Evolutionary conservation across 2,888 invertebrate genomes (phyloP).

Genomic region (Platycheirus rosarum): DNA sequence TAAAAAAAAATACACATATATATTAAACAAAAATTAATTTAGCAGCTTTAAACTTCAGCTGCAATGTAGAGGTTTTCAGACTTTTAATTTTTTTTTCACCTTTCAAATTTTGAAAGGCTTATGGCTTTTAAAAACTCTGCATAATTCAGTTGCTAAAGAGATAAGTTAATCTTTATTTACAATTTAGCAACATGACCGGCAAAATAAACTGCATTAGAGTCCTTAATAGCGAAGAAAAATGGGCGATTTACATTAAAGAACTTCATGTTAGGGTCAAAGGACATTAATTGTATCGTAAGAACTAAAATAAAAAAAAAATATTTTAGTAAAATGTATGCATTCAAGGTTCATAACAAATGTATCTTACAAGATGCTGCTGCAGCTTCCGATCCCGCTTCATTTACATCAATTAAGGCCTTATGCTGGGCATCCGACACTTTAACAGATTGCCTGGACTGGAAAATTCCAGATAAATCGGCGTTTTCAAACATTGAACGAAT

Average conservation of each 20-base stretch:
- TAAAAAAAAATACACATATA: too few species aligned
- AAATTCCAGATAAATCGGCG: conserved; percentile 88
- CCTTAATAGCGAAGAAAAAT: conserved; percentile 78
- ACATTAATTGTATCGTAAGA: conserved; percentile 78
- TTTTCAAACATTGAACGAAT: conserved; percentile 86
- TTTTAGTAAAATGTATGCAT: conserved; percentile 13
- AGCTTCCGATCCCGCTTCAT: conserved; percentile 94
- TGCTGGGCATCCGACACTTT: conserved; percentile 89
- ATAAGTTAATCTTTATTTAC: conserved; percentile 73
- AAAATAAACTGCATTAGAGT: conserved; percentile 76
- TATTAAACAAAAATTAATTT: too few species aligned
- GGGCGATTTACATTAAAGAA: conserved; percentile 79
- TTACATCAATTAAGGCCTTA: conserved; percentile 93
- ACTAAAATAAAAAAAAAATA: conserved; percentile 70
- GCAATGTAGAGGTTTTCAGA: too few species aligned
- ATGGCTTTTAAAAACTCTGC: too few species aligned
- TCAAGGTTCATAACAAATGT: conserved; percentile 82
- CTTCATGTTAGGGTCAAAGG: conserved; percentile 76
- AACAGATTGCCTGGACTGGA: conserved; percentile 83
- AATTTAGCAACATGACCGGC: conserved; percentile 79
- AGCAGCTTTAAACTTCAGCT: too few species aligned
- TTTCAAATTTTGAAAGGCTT: too few species aligned
- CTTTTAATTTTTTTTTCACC: too few species aligned
- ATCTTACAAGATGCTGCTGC: conserved; percentile 88
- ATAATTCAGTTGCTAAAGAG: too few species aligned